Percentiles rank a stretch among this genome's conserved stretches.
These are phyloP conservation scores for Slavum lentiscoides DNA, from an alignment of 2,888 invertebrate genomes.

Conservation along the genomic window DNA sequence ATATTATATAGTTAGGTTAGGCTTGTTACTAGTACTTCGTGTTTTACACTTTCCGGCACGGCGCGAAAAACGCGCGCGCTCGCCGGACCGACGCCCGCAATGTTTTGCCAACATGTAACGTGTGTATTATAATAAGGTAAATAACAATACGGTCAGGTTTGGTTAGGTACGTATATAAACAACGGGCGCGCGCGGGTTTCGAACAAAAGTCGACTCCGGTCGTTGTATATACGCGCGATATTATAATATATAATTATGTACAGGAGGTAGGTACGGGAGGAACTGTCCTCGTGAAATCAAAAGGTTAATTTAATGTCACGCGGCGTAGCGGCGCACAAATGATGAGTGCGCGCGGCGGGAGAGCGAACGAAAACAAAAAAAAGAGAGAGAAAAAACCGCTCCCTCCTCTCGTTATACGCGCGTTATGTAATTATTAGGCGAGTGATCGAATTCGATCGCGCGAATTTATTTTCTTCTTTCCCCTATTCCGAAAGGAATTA, in stretches of 20 bases:
- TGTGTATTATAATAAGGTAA: too few species aligned
- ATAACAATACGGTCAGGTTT: too few species aligned
- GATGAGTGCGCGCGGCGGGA: not conserved
- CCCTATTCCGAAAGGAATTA: not conserved
- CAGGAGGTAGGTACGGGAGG: too few species aligned
- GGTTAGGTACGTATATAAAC: not conserved
- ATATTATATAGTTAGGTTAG: too few species aligned
- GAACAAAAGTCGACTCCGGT: not conserved
- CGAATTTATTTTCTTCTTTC: constrained; percentile 11
- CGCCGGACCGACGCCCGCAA: not conserved
- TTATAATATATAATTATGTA: too few species aligned
- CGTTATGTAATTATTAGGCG: too few species aligned
- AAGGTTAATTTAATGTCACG: constrained; percentile 50
- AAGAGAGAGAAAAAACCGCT: too few species aligned
- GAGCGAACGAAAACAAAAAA: too few species aligned
- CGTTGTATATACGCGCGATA: not conserved
- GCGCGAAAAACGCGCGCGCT: not conserved
- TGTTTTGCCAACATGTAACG: not conserved
- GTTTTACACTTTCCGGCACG: not conserved
- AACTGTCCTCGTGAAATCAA: constrained; percentile 8
- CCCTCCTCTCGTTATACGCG: too few species aligned
- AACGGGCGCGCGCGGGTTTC: constrained; percentile 2
- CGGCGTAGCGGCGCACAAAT: not conserved
- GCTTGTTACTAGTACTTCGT: not conserved
- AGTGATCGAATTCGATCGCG: constrained; percentile 21